A percentile compares a stretch with the other conserved stretches of the same genome.
phyloP scores from a whole-genome alignment of 2,797 vertebrate genomes.

The Gymnothorax javanicus region DNA sequence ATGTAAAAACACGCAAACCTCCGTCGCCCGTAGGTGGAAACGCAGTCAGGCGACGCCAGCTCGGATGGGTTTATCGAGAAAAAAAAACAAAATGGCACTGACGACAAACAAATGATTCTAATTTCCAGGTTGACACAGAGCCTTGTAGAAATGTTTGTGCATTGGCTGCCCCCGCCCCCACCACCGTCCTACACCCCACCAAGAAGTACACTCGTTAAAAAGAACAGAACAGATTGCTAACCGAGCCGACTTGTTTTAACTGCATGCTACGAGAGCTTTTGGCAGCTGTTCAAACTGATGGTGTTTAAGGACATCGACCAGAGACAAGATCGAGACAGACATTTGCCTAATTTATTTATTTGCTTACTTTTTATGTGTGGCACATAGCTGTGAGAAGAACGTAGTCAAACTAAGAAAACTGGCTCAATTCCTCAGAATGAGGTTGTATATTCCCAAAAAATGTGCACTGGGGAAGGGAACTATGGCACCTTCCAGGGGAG shows the following conservation, averaged over 20 bases:
- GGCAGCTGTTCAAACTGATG: not conserved
- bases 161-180: too few species aligned
- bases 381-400: conserved; percentile 32
- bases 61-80: not conserved
- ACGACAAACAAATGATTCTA: too few species aligned
- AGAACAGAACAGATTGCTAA: conserved; percentile 1
- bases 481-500: too few species aligned
- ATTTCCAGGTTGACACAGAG: too few species aligned
- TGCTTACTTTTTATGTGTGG: not conserved
- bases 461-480: too few species aligned
- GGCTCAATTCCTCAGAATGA: not conserved
- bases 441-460: too few species aligned
- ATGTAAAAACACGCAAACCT: not conserved
- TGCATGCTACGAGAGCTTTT: not conserved
- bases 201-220: not conserved
- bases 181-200: not conserved
- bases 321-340: not conserved
- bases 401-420: conserved; percentile 10
- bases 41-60: not conserved
- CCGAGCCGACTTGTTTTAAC: not conserved
- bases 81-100: not conserved
- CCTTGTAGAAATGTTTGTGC: too few species aligned
- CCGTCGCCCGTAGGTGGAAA: not conserved
- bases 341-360: too few species aligned
- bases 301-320: not conserved